Percentiles rank a stretch among this genome's conserved stretches.
These are phyloP conservation scores for Bhutanitis thaidina DNA, from an alignment of 2,888 invertebrate genomes.

Conservation along the genomic window DNA sequence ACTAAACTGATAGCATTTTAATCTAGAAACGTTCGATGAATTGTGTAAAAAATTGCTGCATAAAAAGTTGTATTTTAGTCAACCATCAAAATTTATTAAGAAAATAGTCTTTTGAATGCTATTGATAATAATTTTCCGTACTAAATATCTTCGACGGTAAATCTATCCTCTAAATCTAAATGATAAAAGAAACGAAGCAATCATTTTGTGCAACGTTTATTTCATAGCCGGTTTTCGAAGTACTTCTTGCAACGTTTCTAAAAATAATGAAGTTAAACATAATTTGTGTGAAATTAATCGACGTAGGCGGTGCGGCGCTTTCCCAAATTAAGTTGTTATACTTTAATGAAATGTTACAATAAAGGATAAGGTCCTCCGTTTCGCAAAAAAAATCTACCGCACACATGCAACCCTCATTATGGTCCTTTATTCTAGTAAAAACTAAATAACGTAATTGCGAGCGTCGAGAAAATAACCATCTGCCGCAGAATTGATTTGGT, in stretches of 20 bases:
- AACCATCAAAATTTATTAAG: no score
- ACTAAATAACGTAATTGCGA: constrained; percentile 52
- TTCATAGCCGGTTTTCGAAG: neutral
- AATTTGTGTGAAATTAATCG: constrained; percentile 75
- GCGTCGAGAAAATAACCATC: constrained; percentile 48
- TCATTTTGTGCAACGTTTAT: neutral
- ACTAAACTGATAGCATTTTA: no score
- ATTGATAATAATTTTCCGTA: no score
- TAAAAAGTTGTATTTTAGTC: no score
- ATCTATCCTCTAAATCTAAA: no score
- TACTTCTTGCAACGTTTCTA: constrained; percentile 40
- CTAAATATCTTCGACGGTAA: no score
- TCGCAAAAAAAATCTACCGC: constrained; percentile 67
- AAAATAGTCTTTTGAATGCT: no score
- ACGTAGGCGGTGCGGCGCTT: constrained; percentile 70
- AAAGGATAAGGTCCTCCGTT: constrained; percentile 55
- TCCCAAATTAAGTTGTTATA: constrained; percentile 75
- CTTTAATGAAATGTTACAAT: constrained; percentile 63
- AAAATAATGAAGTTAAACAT: constrained; percentile 53
- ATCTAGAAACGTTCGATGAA: no score
- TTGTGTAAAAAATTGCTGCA: no score
- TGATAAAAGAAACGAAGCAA: no score
- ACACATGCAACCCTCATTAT: constrained; percentile 70
- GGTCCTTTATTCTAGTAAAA: constrained; percentile 59
- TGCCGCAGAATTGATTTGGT: constrained; percentile 34